Base-by-base conservation (phyloP, 2,888 invertebrate genomes). In the Idaea straminata region DNA sequence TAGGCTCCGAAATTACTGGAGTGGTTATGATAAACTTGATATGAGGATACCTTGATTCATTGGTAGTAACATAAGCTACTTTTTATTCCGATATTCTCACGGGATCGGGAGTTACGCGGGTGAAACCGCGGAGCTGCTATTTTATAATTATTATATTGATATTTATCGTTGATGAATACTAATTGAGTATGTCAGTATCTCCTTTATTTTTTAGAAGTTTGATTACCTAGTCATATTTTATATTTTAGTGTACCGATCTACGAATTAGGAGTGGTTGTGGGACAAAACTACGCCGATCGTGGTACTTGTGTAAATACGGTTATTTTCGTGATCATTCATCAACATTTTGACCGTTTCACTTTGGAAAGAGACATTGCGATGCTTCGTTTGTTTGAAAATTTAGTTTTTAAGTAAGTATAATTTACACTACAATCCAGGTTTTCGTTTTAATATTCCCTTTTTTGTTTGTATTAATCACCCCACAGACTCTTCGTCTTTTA, bases 271-370 rank as follows among this genome's bases (percentile, higher is more conserved):
- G 77, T 88, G 6, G 88, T 91, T 5, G 73, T 77, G 1, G 91
- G 90, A 0, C 87, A 92, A 72, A 89, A 81, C 66, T 92, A 89
- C 67, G 77, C 81, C 0, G 91, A 92, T 65, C 85, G 92, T 0
- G 91, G 91, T n/a, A 77, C 83, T 0, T 65, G 60, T 0, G 60
- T 86, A 4, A 67, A 74, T 5, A 85, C 83, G 0, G 85, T 90
- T 1, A 15, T 89, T 1, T 13, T 91, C 2, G 47, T 86, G 0
- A 60, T 91, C 15, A 59, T 87, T 0, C 90, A 90, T 64, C 70
- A 83, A 15, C 6, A 78, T 4, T 92, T 89, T 68, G 73, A 89
- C 69, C 81, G 76, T 0, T 81, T 74, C 69, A 87, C 85, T 0
- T 69, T 91, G 35, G 10, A 36, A 1, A 76, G 77, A 0, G 90